A percentile compares a stretch with the other conserved stretches of the same genome.
These are phyloP conservation scores for Polydrusus pterygomalis DNA, from an alignment of 2,888 invertebrate species.

Conservation along the genomic window DNA sequence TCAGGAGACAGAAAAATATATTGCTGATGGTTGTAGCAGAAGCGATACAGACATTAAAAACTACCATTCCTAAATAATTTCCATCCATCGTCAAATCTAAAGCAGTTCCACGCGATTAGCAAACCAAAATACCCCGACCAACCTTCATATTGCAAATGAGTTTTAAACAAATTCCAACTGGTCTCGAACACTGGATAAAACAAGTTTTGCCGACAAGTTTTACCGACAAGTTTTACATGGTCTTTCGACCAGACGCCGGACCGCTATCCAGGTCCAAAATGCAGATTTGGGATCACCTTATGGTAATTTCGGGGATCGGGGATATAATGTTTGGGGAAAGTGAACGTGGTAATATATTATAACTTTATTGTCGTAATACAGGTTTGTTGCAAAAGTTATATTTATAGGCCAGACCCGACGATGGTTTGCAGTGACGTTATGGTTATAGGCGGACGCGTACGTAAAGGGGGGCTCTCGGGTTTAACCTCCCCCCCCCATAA, in stretches of 20 bases:
- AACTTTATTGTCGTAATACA: conserved; percentile 5
- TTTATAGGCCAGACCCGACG: too few species aligned
- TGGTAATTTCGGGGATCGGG: conserved; percentile 15
- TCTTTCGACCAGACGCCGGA: conserved; percentile 14
- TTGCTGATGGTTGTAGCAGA: too few species aligned
- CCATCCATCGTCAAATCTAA: background rate
- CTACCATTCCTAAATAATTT: too few species aligned
- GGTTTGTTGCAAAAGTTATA: background rate
- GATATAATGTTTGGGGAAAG: conserved; percentile 4
- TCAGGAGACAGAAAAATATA: too few species aligned
- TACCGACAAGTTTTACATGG: conserved; percentile 23
- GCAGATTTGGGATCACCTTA: conserved; percentile 16
- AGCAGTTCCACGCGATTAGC: conserved; percentile 4
- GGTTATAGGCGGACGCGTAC: too few species aligned
- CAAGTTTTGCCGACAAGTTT: conserved; percentile 17
- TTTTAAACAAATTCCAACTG: conserved; percentile 20
- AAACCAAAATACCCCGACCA: background rate
- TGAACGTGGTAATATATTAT: background rate
- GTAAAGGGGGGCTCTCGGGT: too few species aligned
- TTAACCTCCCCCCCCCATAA: too few species aligned
- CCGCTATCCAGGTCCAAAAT: conserved; percentile 4
- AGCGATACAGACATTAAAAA: too few species aligned
- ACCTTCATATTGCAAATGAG: conserved; percentile 26
- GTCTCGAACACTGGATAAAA: conserved; percentile 13
- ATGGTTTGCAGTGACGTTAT: too few species aligned